Percentiles rank a stretch among this genome's conserved stretches.
Evolutionary conservation across 2,888 invertebrate genomes (phyloP).

Genomic region (Drosophila algonquin): DNA sequence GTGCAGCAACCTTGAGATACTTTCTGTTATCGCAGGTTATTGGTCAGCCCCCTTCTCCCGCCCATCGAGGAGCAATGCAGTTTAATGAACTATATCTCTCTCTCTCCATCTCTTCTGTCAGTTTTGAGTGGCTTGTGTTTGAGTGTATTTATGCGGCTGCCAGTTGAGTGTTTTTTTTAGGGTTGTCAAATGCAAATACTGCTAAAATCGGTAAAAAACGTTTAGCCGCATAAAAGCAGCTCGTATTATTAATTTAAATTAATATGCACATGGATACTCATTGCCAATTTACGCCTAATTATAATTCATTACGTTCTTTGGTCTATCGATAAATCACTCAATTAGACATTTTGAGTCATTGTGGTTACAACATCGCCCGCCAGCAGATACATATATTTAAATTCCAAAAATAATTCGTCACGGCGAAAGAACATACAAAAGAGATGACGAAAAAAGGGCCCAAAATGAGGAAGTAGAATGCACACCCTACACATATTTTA

Average conservation of each 20-base stretch:
- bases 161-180: too few species aligned
- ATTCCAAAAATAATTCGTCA: slow-evolving; percentile 61
- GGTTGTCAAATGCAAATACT: too few species aligned
- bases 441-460: slow-evolving; percentile 27
- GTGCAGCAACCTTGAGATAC: slow-evolving; percentile 62
- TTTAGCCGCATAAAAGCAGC: too few species aligned
- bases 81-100: background rate
- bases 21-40: slow-evolving; percentile 52
- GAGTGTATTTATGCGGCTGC: background rate
- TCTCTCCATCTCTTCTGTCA: background rate
- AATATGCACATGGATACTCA: too few species aligned
- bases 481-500: slow-evolving; percentile 6
- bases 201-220: too few species aligned
- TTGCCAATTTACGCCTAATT: background rate
- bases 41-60: slow-evolving; percentile 12
- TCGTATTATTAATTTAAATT: too few species aligned
- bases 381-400: slow-evolving; percentile 23
- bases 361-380: slow-evolving; percentile 10
- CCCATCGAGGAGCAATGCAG: background rate
- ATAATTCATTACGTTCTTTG: background rate
- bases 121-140: slow-evolving; percentile 20
- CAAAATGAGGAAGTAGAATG: slow-evolving; percentile 28
- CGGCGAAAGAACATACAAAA: slow-evolving; percentile 18
- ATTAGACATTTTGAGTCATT: slow-evolving; percentile 10
- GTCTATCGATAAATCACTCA: slow-evolving; percentile 26